Evolutionary conservation across 2,888 invertebrate species (phyloP), one percentile per base, ranked within the genome.

Genomic region (Cheilosia pagana): DNA sequence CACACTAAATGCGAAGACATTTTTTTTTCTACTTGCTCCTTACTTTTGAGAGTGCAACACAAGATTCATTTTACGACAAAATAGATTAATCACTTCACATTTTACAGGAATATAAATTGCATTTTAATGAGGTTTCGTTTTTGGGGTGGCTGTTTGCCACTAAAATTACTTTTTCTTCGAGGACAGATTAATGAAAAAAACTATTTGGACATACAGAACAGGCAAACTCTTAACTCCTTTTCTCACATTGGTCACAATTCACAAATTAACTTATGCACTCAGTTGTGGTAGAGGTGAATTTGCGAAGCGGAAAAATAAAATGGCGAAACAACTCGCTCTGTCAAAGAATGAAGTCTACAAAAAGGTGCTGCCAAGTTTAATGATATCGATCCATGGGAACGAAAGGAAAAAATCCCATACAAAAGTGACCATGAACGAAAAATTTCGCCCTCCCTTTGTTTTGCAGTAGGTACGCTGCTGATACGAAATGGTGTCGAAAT

Each of bases 1-100:
- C 88, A 88, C 88, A 87, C 86, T 79, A 77, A 87, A 87, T 87
- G 87, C 86, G 87, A 88, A 88, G 87, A 87, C 87, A 87, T 87
- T 87, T 88, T 87, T 81, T 72, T 82, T 75, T 12, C 35, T 45
- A 68, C 55, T 63, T 57, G 63, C 83, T 83, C 74, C 74, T 79
- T 75, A 52, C 39, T 65, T 41, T 43, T 41, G n/a, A 52, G 43
- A 78, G 52, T 78, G 72, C 78, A 78, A 70, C 77, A 63, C 57
- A 77, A 35, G 50, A 68, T 72, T 74, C 16, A 31, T 57, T 55
- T 52, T 70, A 59, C n/a, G 23, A 55, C 16, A 14, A 31, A 60
- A n/a, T 39, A 43, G 21, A 63, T 31, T 59, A 41, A 59, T 63
- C 79, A 83, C 83, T 79, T 70, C 59, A 79, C 70, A 83, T 79